Base-by-base conservation (phyloP, 2,113 vertebrate genomes). In the Dicentrarchus labrax region DNA sequence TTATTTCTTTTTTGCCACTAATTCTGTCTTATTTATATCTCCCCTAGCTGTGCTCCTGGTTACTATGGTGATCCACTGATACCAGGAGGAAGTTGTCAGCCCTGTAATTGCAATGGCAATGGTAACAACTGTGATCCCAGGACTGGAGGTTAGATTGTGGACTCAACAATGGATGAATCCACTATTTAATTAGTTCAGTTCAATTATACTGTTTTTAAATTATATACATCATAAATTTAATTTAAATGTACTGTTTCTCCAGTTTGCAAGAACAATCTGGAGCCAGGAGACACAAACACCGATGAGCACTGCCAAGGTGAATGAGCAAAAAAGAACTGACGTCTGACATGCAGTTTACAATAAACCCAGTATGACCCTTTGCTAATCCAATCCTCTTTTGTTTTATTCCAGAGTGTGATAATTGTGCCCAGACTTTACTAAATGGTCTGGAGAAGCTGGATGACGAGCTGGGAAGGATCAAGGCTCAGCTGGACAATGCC, bases 51-150 rank as follows among this genome's bases (percentile, higher is more conserved):
- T 94, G 97, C 97, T 80, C 92, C 96, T 2, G 97, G 98, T 78
- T 99, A 97, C 92, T 99, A 96, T 81, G 98, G 98, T 8, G 95
- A 97, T 82, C 98, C 98, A 8, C 86, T 96, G 86, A 92, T 90
- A 36, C 77, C 91, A 19, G 96, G 95, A 84, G 96, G 96, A 71
- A 95, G 94, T 76, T 99, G 98, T 89, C 95, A 89, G 56, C 96
- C 94, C 2, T 99, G 98, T 84, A 95, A 95, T 3, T 99, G 98
- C 84, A 95, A 95, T 41, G 95, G 93, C 78, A 96, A 97, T 11
- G 95, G 96, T 3, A 96, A 97, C 65, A 88, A 68, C 86, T 99
- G 98, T 91, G 96, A 99, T 85, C 92, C 91, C 59, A 89, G 88
- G 83, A 99, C 97, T 48, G 98, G 98, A 96, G 97, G 98, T 98